Evolutionary conservation across 2,113 vertebrate species (phyloP).

Genomic region (Eudyptes chrysolophus): DNA sequence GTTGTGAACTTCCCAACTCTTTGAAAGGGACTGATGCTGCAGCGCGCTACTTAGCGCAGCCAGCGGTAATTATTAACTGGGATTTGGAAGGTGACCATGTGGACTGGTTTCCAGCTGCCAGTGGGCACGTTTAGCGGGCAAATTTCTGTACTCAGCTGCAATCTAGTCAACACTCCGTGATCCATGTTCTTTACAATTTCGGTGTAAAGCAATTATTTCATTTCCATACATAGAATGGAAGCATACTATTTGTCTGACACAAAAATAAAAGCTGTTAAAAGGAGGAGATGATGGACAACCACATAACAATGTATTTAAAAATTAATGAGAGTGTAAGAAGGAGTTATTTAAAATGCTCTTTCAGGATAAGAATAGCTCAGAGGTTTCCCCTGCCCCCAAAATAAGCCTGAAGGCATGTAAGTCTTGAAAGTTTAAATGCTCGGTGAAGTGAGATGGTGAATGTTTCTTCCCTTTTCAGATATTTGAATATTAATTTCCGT

Average conservation of each 20-base stretch:
- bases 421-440: not conserved
- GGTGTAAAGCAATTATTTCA: not conserved
- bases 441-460: not conserved
- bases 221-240: not conserved
- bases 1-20: not conserved
- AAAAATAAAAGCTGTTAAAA: conserved; percentile 30
- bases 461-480: not conserved
- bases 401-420: not conserved
- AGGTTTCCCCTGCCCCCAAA: not conserved
- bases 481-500: not conserved
- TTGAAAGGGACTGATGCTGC: not conserved
- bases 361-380: conserved; percentile 9
- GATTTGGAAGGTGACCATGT: not conserved
- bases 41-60: rapidly evolving
- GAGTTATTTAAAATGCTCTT: conserved; percentile 15
- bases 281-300: not conserved
- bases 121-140: not conserved
- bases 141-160: not conserved
- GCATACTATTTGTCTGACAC: not conserved
- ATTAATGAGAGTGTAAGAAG: not conserved
- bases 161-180: not conserved
- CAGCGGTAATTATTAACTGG: not conserved
- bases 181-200: not conserved
- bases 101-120: not conserved
- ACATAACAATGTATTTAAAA: conserved; percentile 27